Evolutionary conservation across 2,888 invertebrate genomes (phyloP).

Genomic region (Tubiluchus corallicola): DNA sequence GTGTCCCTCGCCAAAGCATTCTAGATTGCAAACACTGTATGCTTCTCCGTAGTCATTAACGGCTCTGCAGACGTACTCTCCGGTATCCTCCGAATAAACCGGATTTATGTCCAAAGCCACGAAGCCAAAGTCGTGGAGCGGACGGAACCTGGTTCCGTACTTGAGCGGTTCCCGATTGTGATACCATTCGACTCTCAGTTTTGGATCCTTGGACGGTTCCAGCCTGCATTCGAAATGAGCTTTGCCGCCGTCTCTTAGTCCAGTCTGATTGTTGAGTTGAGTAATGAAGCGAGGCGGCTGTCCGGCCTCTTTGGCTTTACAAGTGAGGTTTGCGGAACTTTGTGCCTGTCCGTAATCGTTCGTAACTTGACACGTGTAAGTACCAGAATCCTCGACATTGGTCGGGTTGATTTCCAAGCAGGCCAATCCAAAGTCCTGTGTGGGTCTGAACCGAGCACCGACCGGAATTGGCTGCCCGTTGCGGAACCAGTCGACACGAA

Average conservation of each 20-base stretch:
- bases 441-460: constrained; percentile 61
- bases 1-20: neutral
- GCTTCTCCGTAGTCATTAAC: constrained; percentile 45
- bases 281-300: constrained; percentile 13
- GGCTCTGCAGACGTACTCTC: constrained; percentile 49
- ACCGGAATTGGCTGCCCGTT: constrained; percentile 57
- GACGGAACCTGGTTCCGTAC: constrained; percentile 82
- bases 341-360: neutral
- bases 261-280: constrained; percentile 13
- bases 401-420: constrained; percentile 88
- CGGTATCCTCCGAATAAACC: constrained; percentile 83
- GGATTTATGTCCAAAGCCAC: constrained; percentile 86
- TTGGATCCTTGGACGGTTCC: constrained; percentile 83
- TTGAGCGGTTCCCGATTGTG: constrained; percentile 69
- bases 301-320: constrained; percentile 10
- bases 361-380: constrained; percentile 1
- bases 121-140: constrained; percentile 93
- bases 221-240: constrained; percentile 95
- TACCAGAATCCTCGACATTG: constrained; percentile 75
- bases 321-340: neutral
- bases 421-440: constrained; percentile 75
- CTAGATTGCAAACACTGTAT: constrained; percentile 58
- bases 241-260: constrained; percentile 65
- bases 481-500: constrained; percentile 86
- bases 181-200: constrained; percentile 66